Evolutionary conservation across 2,888 invertebrate species (phyloP), one percentile per base, ranked within the genome.

Genomic region (Zaprionus obscuricornis): DNA sequence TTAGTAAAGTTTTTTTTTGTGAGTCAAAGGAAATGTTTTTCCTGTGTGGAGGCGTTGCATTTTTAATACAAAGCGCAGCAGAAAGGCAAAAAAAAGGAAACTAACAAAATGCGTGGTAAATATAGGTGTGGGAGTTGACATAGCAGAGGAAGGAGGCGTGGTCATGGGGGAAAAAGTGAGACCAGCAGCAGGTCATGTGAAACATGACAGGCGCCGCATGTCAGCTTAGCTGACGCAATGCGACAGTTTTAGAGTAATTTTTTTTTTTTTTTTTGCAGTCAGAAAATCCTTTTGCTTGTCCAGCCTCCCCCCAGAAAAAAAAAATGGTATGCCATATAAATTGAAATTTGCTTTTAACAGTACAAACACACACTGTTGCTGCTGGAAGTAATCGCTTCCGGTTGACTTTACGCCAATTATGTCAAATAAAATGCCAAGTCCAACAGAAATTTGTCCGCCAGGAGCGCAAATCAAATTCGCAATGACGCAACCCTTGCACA

Each of bases 381-480:
- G 68, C 31, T 69, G 60, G 70, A 69, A 78, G 72, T 81, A 81
- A 81, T 78, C 82, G 78, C 66, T 81, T 84, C 85, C 81, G 75
- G 49, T 81, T 74, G 81, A 81, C 75, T 84, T 81, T 78, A 49
- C 74, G 75, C 63, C 81, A 84, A 84, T 84, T 81, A 78, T 75
- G 78, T 76, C 63, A 62, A 70, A 74, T 73, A 45, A 59, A 63
- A 73, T 59, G 39, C 33, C 20, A 27, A n/a, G n/a, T n/a, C n/a
- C n/a, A n/a, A n/a, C n/a, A n/a, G n/a, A n/a, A n/a, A n/a, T n/a
- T n/a, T n/a, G 50, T 33, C 33, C 29, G 31, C 24, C 36, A 40
- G 43, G 22, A 63, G 37, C 13, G 42, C 50, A 69, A 72, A 76
- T 76, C 64, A 72, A 79, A 83, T 79, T 51, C 22, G n/a, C n/a